These are phyloP conservation scores for Passer montanus DNA, from an alignment of 2,113 vertebrate genomes.

Conservation along the genomic window DNA sequence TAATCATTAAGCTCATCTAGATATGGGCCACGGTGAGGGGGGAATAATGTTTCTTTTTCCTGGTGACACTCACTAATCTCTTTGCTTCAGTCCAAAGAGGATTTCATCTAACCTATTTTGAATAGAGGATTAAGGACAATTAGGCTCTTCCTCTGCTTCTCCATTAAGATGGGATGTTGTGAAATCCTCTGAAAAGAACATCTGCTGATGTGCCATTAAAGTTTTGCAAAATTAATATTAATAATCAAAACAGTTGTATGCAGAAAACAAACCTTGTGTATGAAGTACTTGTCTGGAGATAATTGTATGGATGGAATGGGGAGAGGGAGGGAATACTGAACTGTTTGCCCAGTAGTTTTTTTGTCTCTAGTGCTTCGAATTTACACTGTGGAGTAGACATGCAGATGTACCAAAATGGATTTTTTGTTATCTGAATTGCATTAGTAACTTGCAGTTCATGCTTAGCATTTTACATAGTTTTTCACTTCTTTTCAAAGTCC, in stretches of 20 bases:
- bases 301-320: background rate
- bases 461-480: background rate
- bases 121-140: conserved; percentile 75
- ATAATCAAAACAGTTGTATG: background rate
- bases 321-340: background rate
- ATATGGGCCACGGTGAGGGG: background rate
- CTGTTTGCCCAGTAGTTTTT: background rate
- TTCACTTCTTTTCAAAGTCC: background rate
- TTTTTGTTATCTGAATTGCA: background rate
- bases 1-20: background rate
- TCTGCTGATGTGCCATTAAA: conserved; percentile 16
- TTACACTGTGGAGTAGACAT: background rate
- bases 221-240: background rate
- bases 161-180: conserved; percentile 28
- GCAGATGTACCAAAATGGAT: background rate
- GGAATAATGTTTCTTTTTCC: conserved; percentile 41
- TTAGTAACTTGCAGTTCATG: background rate
- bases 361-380: background rate
- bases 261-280: background rate
- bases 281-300: background rate
- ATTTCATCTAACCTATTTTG: conserved; percentile 78
- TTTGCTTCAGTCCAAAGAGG: conserved; percentile 76
- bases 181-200: conserved; percentile 40
- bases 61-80: conserved; percentile 52
- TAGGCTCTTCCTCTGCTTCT: conserved; percentile 46